phyloP scores from a whole-genome alignment of 2,797 vertebrate species.

The Anniella stebbinsi region DNA sequence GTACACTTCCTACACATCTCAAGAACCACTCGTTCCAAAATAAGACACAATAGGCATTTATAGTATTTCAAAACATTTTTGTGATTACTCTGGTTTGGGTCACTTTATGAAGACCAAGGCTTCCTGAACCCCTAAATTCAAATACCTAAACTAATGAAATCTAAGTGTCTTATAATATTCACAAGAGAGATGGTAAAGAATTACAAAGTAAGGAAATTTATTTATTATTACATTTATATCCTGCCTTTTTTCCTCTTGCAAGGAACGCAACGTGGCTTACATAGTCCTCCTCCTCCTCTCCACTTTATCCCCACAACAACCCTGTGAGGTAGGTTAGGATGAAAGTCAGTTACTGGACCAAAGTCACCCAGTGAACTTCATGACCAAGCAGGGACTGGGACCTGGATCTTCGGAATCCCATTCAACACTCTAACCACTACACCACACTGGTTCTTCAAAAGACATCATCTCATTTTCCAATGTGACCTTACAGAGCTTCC shows the following conservation, averaged over 20 bases:
- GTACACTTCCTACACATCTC: background rate
- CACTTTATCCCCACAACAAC: too few relatives aligned
- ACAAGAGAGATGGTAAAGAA: background rate
- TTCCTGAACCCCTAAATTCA: background rate
- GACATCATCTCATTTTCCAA: background rate
- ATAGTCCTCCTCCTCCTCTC: too few relatives aligned
- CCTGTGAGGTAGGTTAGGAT: too few relatives aligned
- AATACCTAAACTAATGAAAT: background rate
- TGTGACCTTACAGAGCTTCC: background rate
- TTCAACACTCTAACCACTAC: too few relatives aligned
- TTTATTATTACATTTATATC: background rate
- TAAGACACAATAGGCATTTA: background rate
- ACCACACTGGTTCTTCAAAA: background rate
- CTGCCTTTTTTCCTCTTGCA: too few relatives aligned
- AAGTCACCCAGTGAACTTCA: too few relatives aligned
- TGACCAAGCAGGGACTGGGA: too few relatives aligned
- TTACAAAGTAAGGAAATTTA: background rate
- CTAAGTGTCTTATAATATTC: background rate
- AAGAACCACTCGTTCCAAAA: background rate
- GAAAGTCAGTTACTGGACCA: too few relatives aligned
- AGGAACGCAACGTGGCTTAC: too few relatives aligned
- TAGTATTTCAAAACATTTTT: background rate
- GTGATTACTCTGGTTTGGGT: background rate
- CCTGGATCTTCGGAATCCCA: too few relatives aligned
- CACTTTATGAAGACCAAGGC: background rate